These are phyloP conservation scores for Plutomurus gul DNA, from an alignment of 1,140 invertebrate species.

Conservation along the genomic window DNA sequence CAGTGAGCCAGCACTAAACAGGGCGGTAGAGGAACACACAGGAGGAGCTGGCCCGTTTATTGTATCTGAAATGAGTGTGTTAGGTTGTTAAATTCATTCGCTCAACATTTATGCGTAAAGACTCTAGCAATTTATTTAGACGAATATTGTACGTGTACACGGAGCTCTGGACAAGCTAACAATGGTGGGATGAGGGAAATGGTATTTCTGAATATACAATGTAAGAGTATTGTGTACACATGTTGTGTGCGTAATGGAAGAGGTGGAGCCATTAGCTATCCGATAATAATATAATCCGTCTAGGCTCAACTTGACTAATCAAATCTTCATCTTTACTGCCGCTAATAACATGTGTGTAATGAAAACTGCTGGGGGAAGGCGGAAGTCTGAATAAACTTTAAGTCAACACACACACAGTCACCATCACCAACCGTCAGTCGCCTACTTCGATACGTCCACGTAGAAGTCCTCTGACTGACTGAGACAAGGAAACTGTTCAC, in stretches of 20 bases:
- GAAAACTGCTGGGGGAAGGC: neutral
- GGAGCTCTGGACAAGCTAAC: no score
- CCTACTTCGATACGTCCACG: no score
- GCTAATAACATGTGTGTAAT: constrained; percentile 27
- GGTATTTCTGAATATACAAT: no score
- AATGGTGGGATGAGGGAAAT: no score
- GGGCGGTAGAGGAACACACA: neutral
- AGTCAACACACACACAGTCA: neutral
- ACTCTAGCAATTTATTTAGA: neutral
- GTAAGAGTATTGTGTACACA: no score
- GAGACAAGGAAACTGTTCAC: no score
- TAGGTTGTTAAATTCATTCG: constrained; percentile 15
- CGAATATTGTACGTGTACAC: neutral
- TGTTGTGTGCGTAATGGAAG: no score
- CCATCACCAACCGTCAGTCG: no score
- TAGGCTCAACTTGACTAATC: constrained; percentile 5
- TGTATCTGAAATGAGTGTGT: constrained; percentile 18
- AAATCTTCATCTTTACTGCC: constrained; percentile 29
- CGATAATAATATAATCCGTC: constrained; percentile 24
- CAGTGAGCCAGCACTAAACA: neutral
- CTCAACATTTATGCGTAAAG: neutral
- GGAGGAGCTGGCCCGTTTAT: neutral
- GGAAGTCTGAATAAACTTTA: neutral
- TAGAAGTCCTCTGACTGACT: no score
- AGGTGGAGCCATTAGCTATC: constrained; percentile 1